Conservation (phyloP, 2,797 vertebrate species). For the Emys orbicularis region DNA sequence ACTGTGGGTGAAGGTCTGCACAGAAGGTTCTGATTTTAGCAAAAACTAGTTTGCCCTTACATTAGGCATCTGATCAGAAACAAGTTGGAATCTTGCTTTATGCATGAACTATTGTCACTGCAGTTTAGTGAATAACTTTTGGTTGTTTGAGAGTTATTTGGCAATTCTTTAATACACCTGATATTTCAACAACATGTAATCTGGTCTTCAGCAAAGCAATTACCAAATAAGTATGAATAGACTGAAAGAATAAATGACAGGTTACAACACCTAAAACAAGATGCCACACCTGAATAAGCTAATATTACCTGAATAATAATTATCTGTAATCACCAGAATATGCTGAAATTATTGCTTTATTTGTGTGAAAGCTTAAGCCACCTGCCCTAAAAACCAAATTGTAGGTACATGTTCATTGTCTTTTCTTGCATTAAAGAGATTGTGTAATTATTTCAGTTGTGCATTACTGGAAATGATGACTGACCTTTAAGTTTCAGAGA, state of each 20-base stretch:
- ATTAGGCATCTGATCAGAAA: constrained; percentile 5
- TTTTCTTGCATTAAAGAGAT: constrained; percentile 21
- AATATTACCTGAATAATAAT: constrained; percentile 73
- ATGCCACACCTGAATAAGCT: constrained; percentile 79
- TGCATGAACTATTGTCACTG: constrained; percentile 15
- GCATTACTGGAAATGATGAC: constrained; percentile 19
- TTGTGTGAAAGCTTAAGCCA: constrained; percentile 75
- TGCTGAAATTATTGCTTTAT: constrained; percentile 76
- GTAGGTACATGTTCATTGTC: constrained; percentile 38
- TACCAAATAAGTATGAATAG: constrained; percentile 65
- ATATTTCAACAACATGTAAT: constrained; percentile 81
- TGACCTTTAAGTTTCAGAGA: constrained; percentile 37
- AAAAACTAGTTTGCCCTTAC: background rate
- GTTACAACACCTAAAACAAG: constrained; percentile 77
- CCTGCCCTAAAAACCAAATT: constrained; percentile 64
- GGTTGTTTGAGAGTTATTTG: constrained; percentile 65
- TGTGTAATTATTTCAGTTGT: constrained; percentile 33
- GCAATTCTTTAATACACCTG: constrained; percentile 65
- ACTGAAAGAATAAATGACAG: constrained; percentile 49
- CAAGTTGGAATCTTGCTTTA: background rate
- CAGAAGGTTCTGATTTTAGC: background rate
- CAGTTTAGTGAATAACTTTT: constrained; percentile 54
- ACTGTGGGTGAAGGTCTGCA: background rate
- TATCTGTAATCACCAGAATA: constrained; percentile 76
- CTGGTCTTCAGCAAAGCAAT: constrained; percentile 81